Evolutionary conservation across 2,888 invertebrate genomes (phyloP).

Genomic region (Epirrhoe alternata): DNA sequence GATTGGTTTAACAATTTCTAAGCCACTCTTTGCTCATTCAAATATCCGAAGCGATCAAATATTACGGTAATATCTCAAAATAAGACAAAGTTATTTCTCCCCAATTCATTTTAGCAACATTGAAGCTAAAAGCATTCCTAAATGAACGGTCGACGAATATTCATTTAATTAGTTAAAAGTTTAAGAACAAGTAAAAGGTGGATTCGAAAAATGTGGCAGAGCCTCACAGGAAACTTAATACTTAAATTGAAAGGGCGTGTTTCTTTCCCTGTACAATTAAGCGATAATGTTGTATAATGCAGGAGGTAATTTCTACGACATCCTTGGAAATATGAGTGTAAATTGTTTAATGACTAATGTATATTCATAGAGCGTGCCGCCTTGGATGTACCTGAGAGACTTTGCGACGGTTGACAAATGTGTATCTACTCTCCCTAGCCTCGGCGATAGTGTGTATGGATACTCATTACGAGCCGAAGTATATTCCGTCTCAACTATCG

Average conservation of each 20-base stretch:
- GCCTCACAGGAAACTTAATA: slow-evolving; percentile 56
- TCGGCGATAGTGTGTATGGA: background rate
- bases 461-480: too few relatives aligned
- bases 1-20: slow-evolving; percentile 60
- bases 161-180: slow-evolving; percentile 78
- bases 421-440: slow-evolving; percentile 13
- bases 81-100: slow-evolving; percentile 64
- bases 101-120: slow-evolving; percentile 61
- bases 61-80: slow-evolving; percentile 67
- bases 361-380: slow-evolving; percentile 53
- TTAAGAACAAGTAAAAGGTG: slow-evolving; percentile 72
- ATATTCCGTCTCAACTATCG: too few relatives aligned
- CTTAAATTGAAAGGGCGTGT: slow-evolving; percentile 56
- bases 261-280: slow-evolving; percentile 58
- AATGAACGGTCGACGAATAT: slow-evolving; percentile 78
- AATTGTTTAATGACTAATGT: slow-evolving; percentile 60
- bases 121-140: slow-evolving; percentile 78
- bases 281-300: slow-evolving; percentile 42
- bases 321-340: slow-evolving; percentile 52
- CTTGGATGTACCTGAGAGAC: slow-evolving; percentile 23
- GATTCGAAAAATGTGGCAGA: slow-evolving; percentile 57
- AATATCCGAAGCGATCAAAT: slow-evolving; percentile 66
- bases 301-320: slow-evolving; percentile 46
- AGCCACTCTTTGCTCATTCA: slow-evolving; percentile 63
- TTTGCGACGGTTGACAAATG: slow-evolving; percentile 28